A percentile compares a stretch with the other conserved stretches of the same genome.
These are phyloP conservation scores for Schizothorax lantsangensis DNA, from an alignment of 2,797 vertebrate species.

Conservation along the genomic window DNA sequence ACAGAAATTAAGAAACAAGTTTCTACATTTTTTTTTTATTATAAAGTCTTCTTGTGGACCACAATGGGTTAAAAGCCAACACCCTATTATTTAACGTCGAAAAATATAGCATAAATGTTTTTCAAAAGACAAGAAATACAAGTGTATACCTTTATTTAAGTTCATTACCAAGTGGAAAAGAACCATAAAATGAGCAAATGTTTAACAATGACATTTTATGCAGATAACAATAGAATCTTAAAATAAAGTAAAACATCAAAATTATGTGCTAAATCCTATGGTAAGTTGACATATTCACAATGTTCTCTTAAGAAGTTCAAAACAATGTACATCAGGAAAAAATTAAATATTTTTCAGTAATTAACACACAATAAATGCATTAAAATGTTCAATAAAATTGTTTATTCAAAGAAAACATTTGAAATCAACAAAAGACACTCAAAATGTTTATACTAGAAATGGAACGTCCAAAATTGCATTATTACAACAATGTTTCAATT, in stretches of 20 bases:
- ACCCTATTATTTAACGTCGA: conserved; percentile 82
- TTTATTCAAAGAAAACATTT: conserved; percentile 31
- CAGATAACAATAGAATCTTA: conserved; percentile 28
- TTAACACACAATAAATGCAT: conserved; percentile 34
- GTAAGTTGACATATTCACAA: conserved; percentile 56
- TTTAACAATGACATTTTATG: conserved; percentile 27
- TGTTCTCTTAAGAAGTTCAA: conserved; percentile 46
- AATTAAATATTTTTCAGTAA: conserved; percentile 27
- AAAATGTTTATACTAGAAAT: conserved; percentile 32
- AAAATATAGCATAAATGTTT: conserved; percentile 69
- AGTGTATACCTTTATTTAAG: background rate
- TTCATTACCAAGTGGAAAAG: conserved; percentile 29
- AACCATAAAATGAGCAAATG: conserved; percentile 54
- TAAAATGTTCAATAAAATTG: conserved; percentile 51
- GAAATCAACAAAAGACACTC: conserved; percentile 22
- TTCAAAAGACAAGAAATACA: conserved; percentile 50
- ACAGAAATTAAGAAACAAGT: conserved; percentile 45
- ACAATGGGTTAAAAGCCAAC: conserved; percentile 89
- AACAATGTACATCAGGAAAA: conserved; percentile 65
- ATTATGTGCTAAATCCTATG: conserved; percentile 57
- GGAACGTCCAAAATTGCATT: conserved; percentile 7
- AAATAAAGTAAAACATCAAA: conserved; percentile 44
- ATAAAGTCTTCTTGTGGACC: conserved; percentile 65
- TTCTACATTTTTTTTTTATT: conserved; percentile 20
- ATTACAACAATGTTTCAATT: conserved; percentile 32